Evolutionary conservation across 2,113 vertebrate genomes (phyloP), one percentile per base, ranked within the genome.

Genomic region (Saccopteryx leptura): DNA sequence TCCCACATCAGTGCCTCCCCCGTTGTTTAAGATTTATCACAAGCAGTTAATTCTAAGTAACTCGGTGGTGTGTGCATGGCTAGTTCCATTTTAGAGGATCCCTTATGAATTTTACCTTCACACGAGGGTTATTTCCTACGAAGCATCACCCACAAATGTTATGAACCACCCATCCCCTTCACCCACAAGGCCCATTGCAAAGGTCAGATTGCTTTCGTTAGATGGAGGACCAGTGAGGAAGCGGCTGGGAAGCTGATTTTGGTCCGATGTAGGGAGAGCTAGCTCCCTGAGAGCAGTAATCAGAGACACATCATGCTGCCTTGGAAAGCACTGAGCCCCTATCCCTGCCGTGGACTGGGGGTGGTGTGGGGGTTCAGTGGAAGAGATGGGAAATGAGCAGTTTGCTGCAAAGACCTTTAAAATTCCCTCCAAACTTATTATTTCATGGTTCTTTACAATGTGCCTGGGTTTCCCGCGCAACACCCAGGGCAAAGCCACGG

Each of bases 41-140:
- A 90, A 75, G 74, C 39, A 95, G 68, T 65, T 94, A 88, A 96
- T 93, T 85, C 89, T 88, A 96, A 95, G 86, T 91, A 95, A 90
- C 69, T 93, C 87, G 26, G 71, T 39, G 56, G 61, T 26, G 2
- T 69, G 10, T 72, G 61, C 46, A 75, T 56, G 18, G 8, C 68
- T 66, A 50, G 28, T 23, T 24, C n/a, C 31, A 63, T 21, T n/a
- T 87, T 54, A 87, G 18, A 95, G 83, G 91, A 92, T 50, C 19
- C n/a, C 39, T 69, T 18, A 50, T 19, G 46, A 87, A 89, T 68
- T 93, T 91, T 92, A 93, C 63, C 78, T 79, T 91, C 69, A 72
- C 21, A 54, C 14, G 52, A 69, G 52, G 9, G 33, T 93, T 90
- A 31, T 93, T 90, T 93, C 79, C 80, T 56, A 28, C 75, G 90